Evolutionary conservation across 2,888 invertebrate genomes (phyloP).

Genomic region (Myathropa florea): DNA sequence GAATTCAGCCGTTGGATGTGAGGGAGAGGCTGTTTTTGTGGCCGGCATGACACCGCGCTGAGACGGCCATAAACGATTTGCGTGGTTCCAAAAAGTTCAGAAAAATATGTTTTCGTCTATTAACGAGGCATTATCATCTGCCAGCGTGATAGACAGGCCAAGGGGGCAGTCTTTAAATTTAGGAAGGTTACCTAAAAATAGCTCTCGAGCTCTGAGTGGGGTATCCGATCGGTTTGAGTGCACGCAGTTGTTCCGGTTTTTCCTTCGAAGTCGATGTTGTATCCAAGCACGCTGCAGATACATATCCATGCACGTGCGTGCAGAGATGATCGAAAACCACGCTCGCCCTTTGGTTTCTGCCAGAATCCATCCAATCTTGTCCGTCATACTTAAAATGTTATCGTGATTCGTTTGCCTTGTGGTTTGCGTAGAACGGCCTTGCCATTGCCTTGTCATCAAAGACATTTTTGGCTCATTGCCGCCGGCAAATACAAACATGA

Average conservation of each 20-base stretch:
- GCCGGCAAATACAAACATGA: background rate
- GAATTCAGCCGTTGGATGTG: background rate
- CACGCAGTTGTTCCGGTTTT: background rate
- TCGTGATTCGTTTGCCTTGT: background rate
- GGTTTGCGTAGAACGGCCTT: slow-evolving; percentile 25
- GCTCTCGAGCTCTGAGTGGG: background rate
- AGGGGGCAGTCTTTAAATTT: background rate
- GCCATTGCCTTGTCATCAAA: slow-evolving; percentile 38
- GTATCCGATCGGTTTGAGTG: background rate
- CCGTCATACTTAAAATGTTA: background rate
- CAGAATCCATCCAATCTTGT: background rate
- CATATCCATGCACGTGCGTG: background rate
- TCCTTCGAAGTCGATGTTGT: background rate
- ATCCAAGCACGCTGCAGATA: too few relatives aligned
- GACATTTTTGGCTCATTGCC: slow-evolving; percentile 22
- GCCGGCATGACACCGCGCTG: background rate
- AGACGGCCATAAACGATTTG: background rate
- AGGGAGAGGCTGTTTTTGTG: background rate
- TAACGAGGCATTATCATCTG: background rate
- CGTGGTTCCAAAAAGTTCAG: background rate
- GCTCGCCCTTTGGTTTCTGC: background rate
- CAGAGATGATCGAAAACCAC: background rate
- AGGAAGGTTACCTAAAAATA: background rate
- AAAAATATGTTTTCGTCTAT: background rate
- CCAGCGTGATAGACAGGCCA: background rate